These are phyloP conservation scores for Caenorhabditis auriculariae DNA, from an alignment of 2,888 invertebrate genomes.

Conservation along the genomic window DNA sequence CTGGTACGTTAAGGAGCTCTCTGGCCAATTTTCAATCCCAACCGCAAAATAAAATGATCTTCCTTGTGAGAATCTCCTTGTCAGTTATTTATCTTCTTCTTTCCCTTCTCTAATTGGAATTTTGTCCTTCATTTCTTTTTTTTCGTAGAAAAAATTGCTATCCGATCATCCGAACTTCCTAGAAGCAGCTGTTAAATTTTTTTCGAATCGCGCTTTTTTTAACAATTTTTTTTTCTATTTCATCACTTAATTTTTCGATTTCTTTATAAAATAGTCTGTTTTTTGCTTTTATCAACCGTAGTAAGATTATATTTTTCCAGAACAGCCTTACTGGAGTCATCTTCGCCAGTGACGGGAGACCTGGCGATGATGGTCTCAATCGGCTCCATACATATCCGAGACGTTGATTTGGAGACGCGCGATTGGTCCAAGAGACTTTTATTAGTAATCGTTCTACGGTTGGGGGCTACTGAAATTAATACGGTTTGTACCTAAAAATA, in stretches of 20 bases:
- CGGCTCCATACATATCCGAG: slow-evolving; percentile 31
- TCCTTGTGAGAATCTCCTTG: too few relatives aligned
- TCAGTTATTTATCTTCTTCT: too few relatives aligned
- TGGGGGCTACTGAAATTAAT: slow-evolving; percentile 51
- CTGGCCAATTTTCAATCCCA: too few relatives aligned
- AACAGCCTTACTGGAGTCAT: slow-evolving; percentile 33
- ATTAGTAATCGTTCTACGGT: slow-evolving; percentile 43
- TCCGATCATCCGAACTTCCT: not conserved
- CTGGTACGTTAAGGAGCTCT: too few relatives aligned
- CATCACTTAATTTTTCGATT: not conserved
- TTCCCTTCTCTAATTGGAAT: too few relatives aligned
- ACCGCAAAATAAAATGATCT: too few relatives aligned
- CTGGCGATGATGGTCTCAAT: slow-evolving; percentile 36
- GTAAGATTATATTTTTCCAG: slow-evolving; percentile 33
- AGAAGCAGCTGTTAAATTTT: not conserved
- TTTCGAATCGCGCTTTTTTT: too few relatives aligned
- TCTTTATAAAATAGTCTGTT: too few relatives aligned
- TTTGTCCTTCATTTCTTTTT: too few relatives aligned
- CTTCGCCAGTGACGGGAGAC: slow-evolving; percentile 33
- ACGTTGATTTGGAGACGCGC: slow-evolving; percentile 35
- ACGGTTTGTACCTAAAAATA: slow-evolving; percentile 21
- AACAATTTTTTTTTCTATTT: not conserved
- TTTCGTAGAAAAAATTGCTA: not conserved
- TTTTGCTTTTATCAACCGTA: too few relatives aligned
- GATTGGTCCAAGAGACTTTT: slow-evolving; percentile 51